Conservation (phyloP, 2,888 invertebrate species). For the Heliothis peltigera region DNA sequence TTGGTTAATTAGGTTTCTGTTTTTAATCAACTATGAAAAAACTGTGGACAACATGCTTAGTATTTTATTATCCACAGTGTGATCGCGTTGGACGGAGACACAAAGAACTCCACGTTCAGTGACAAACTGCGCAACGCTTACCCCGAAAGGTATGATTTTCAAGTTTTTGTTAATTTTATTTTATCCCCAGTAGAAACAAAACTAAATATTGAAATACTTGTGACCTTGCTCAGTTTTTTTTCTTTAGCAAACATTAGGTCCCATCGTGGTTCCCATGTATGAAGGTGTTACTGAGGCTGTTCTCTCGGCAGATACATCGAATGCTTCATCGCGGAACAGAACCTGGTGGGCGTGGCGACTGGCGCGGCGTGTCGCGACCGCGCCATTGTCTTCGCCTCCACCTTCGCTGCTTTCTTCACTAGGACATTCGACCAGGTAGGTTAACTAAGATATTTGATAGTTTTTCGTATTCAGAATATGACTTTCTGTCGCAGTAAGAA, state of each 20-base stretch:
- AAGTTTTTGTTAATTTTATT: no score
- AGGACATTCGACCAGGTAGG: slow-evolving; percentile 99
- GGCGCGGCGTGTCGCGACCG: slow-evolving; percentile 98
- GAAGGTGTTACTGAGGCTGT: not conserved
- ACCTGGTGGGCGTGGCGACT: slow-evolving; percentile 98
- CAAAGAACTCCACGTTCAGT: slow-evolving; percentile 99
- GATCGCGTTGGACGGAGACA: slow-evolving; percentile 98
- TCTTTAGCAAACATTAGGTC: no score
- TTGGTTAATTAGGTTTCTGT: no score
- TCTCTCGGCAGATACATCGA: slow-evolving; percentile 93
- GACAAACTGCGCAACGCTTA: slow-evolving; percentile 95
- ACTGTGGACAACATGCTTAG: not conserved
- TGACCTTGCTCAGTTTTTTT: no score
- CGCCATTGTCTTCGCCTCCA: slow-evolving; percentile 98
- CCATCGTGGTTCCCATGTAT: not conserved
- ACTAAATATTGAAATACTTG: no score
- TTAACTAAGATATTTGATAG: slow-evolving; percentile 62
- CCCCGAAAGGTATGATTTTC: slow-evolving; percentile 85
- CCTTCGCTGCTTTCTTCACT: slow-evolving; percentile 99
- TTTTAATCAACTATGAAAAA: no score
- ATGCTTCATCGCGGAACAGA: slow-evolving; percentile 99
- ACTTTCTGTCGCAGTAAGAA: no score
- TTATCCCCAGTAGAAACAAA: no score
- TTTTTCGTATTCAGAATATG: no score
- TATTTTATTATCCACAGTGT: slow-evolving; percentile 90